phyloP scores from a whole-genome alignment of 2,113 vertebrate species.

The Zosterops japonicus region DNA sequence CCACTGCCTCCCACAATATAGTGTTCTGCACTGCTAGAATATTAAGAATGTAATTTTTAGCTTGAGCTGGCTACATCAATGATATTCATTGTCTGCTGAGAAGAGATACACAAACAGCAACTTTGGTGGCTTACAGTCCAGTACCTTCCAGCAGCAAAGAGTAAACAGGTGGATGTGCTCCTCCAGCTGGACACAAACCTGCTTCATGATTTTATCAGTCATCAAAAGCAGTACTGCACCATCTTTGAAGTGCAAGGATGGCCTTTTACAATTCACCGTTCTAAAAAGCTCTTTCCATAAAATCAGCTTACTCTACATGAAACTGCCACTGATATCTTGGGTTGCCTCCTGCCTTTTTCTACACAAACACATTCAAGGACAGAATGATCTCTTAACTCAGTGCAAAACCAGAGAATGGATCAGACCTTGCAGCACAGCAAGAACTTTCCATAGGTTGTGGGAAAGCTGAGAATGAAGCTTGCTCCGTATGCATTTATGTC shows the following conservation, averaged over 20 bases:
- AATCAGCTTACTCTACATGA: neutral
- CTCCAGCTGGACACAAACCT: neutral
- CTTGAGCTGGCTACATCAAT: neutral
- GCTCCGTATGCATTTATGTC: neutral
- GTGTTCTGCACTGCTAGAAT: neutral
- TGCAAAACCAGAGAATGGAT: neutral
- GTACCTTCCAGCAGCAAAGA: neutral
- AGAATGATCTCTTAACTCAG: neutral
- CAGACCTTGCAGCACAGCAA: neutral
- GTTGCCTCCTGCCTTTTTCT: neutral
- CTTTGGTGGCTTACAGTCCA: neutral
- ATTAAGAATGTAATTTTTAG: neutral
- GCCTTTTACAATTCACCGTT: neutral
- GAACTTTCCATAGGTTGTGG: neutral
- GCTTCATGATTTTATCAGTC: neutral
- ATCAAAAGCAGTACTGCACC: neutral
- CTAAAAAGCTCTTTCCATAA: neutral
- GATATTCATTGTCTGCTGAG: neutral
- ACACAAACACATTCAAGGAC: rapidly evolving
- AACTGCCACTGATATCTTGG: neutral
- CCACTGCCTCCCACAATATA: neutral
- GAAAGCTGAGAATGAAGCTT: neutral
- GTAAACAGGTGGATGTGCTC: neutral
- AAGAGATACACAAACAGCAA: neutral
- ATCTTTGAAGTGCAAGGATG: neutral